A percentile compares a stretch with the other conserved stretches of the same genome.
These are phyloP conservation scores for Habroteleia sp. DNA, from an alignment of 2,888 invertebrate genomes.

Conservation along the genomic window DNA sequence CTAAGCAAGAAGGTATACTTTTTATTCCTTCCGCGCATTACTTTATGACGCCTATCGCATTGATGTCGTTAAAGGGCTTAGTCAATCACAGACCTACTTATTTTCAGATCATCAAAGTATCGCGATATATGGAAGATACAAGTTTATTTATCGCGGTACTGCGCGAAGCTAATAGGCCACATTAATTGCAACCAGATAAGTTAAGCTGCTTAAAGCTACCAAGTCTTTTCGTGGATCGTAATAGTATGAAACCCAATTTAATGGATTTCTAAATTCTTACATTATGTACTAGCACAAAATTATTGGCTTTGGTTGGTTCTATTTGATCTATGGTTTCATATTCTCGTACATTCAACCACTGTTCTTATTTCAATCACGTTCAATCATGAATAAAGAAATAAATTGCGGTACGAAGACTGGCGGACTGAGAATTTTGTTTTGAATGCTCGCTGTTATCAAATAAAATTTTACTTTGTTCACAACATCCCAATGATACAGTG, in stretches of 20 bases:
- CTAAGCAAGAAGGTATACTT: not conserved
- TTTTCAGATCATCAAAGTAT: conserved; percentile 28
- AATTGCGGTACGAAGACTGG: too few relatives aligned
- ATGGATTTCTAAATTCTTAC: conserved; percentile 44
- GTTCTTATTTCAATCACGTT: too few relatives aligned
- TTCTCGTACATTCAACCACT: too few relatives aligned
- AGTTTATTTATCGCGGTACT: conserved; percentile 26
- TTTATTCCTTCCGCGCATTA: conserved; percentile 4
- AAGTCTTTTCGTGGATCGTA: conserved; percentile 18
- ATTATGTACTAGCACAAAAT: not conserved
- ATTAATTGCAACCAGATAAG: conserved; percentile 36
- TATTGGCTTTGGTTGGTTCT: too few relatives aligned
- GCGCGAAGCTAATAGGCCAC: conserved; percentile 21
- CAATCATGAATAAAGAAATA: too few relatives aligned
- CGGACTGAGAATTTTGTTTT: too few relatives aligned
- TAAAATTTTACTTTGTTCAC: too few relatives aligned
- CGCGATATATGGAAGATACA: not conserved
- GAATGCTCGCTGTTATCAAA: too few relatives aligned
- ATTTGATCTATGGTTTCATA: too few relatives aligned
- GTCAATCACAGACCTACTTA: conserved; percentile 14
- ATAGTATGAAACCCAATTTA: conserved; percentile 23
- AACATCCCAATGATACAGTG: too few relatives aligned
- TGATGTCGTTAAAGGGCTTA: conserved; percentile 6
- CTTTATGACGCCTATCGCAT: conserved; percentile 1
- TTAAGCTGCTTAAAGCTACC: conserved; percentile 27